Percentiles rank a stretch among this genome's conserved stretches.
Evolutionary conservation across 23 tunicate species (phyloP).

Genomic region (Ciona savignyi): DNA sequence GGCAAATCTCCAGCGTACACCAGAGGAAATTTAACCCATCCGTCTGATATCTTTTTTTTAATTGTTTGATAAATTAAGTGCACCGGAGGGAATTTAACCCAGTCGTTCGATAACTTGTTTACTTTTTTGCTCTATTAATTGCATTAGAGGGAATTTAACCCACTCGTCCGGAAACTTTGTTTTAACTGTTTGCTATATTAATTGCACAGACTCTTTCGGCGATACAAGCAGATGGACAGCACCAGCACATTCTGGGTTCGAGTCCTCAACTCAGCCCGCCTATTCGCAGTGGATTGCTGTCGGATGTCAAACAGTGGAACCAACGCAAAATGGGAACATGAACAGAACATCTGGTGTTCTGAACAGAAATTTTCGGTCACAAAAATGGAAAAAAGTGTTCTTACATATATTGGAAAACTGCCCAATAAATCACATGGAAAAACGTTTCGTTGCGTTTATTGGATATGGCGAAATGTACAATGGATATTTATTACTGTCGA

Average conservation of each 20-base stretch:
- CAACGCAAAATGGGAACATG: neutral
- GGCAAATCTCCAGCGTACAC: too few relatives aligned
- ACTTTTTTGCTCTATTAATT: too few relatives aligned
- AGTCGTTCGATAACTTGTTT: too few relatives aligned
- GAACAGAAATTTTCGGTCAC: neutral
- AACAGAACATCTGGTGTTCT: neutral
- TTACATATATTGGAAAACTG: neutral
- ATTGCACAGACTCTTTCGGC: constrained; percentile 27
- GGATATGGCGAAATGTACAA: too few relatives aligned
- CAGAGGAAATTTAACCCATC: too few relatives aligned
- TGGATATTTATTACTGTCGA: neutral
- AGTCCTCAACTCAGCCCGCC: constrained; percentile 64
- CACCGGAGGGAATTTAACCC: too few relatives aligned
- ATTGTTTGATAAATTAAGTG: too few relatives aligned
- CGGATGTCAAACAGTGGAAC: constrained; percentile 10
- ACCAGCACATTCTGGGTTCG: constrained; percentile 25
- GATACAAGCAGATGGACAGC: neutral
- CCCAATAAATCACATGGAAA: too few relatives aligned
- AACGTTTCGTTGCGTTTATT: too few relatives aligned
- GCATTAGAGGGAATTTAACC: too few relatives aligned
- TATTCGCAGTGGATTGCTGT: constrained; percentile 22
- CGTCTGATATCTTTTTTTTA: too few relatives aligned
- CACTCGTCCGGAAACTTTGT: constrained; percentile 36
- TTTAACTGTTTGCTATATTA: neutral
- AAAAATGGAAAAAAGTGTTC: neutral